phyloP scores from a whole-genome alignment of 2,888 invertebrate species.

The Adineta ricciae region DNA sequence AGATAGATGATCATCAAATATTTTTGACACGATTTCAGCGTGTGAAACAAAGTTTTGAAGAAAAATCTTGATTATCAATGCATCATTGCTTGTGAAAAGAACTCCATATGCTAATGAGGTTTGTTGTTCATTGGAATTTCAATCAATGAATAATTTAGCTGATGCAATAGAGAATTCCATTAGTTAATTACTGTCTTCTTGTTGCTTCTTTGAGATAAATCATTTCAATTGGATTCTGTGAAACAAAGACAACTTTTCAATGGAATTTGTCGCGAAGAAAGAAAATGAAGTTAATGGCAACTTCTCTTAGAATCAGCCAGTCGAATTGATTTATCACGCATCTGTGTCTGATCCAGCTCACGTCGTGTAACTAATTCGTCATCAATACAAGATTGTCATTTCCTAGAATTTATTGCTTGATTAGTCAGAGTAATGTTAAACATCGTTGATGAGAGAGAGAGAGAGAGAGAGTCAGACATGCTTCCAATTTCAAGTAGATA shows the following conservation, averaged over 20 bases:
- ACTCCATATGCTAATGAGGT: not conserved
- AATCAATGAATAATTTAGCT: not conserved
- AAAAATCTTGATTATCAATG: not conserved
- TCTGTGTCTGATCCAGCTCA: not conserved
- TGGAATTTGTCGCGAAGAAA: too few relatives aligned
- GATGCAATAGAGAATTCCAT: not conserved
- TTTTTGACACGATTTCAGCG: not conserved
- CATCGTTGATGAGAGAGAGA: not conserved
- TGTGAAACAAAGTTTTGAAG: not conserved
- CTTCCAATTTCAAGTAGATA: not conserved
- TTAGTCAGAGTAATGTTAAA: not conserved
- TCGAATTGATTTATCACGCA: not conserved
- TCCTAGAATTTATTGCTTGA: not conserved
- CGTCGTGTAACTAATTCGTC: not conserved
- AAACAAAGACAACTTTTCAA: too few relatives aligned
- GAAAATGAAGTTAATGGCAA: not conserved
- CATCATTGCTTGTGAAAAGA: not conserved
- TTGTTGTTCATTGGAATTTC: not conserved
- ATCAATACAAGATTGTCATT: not conserved
- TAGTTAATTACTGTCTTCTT: not conserved
- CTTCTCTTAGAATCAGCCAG: not conserved
- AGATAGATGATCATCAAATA: not conserved
- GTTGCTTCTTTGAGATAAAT: not conserved
- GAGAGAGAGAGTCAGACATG: too few relatives aligned
- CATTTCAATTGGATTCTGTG: too few relatives aligned